Evolutionary conservation across 2,888 invertebrate genomes (phyloP), one percentile per base, ranked within the genome.

Genomic region (Punctoribates punctum): DNA sequence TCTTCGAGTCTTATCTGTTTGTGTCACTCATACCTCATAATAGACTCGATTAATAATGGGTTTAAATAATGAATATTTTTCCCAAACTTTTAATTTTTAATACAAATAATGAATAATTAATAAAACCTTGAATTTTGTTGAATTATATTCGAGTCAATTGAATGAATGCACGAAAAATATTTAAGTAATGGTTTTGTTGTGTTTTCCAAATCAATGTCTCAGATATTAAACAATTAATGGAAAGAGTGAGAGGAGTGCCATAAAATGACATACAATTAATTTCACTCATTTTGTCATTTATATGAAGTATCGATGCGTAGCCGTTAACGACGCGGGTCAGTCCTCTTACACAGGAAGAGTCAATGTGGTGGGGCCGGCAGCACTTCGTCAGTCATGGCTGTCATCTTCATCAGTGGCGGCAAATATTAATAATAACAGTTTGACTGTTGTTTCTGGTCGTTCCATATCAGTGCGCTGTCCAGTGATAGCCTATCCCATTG

Each of bases 401-500:
- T 46, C 76, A 48, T 57, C 73, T 38, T 73, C 73, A 42, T 73
- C 73, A 17, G 17, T 17, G 11, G 27, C 48, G n/a, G 42, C 90
- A 34, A 91, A 91, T 85, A 89, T 72, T 72, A 72, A 72, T 70
- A 70, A 70, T 72, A 62, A 73, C 29, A 51, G 29, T 57, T 38
- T 91, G 80, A 91, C 91, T 48, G 91, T 91, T 4, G 91, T 92
- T 17, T 91, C 91, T 17, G 91, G 91, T 67, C 90, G 91, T 83
- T 88, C 88, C 77, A 85, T 92, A 79, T 87, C 88, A 75, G 85
- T 92, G 77, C 89, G 90, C 83, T 96, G 96, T 83, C 95, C 95
- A 0, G 95, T 95, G 54, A 94, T 96, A 79, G 96, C 96, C 57
- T 94, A 94, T 85, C 96, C 96, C 15, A 93, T 96, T 80, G 92